Conservation (phyloP, 2,888 invertebrate genomes). For the Drosophila suboccidentalis region DNA sequence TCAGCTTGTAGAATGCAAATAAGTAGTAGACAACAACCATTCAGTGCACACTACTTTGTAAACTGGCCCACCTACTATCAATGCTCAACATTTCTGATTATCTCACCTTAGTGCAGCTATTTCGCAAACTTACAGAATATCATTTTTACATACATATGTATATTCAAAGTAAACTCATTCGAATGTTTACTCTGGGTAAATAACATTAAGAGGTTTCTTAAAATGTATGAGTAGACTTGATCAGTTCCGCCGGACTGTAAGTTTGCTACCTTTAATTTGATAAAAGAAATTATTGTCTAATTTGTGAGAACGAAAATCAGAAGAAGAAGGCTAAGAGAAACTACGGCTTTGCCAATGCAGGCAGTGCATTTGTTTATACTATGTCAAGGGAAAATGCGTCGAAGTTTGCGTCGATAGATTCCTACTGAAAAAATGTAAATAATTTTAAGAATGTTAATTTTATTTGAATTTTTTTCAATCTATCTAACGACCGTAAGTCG, state of each 20-base stretch:
- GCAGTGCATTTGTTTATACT: too few species aligned
- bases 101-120: slow-evolving; percentile 34
- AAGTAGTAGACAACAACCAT: slow-evolving; percentile 28
- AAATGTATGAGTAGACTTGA: neutral
- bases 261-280: neutral
- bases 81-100: slow-evolving; percentile 34
- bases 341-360: too few species aligned
- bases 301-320: too few species aligned
- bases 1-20: slow-evolving; percentile 56
- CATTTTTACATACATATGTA: neutral
- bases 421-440: too few species aligned
- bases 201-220: neutral
- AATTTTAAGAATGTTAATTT: too few species aligned
- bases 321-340: too few species aligned
- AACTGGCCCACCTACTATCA: slow-evolving; percentile 73
- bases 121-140: slow-evolving; percentile 4
- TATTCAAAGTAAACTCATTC: neutral
- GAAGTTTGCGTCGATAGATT: too few species aligned
- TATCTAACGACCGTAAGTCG: neutral
- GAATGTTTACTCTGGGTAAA: neutral
- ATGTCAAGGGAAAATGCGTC: too few species aligned
- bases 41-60: slow-evolving; percentile 30
- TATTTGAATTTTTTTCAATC: too few species aligned
- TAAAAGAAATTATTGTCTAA: too few species aligned
- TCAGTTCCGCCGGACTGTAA: neutral